A percentile compares a stretch with the other conserved stretches of the same genome.
These are phyloP conservation scores for Iguana delicatissima DNA, from an alignment of 2,797 vertebrate genomes.

Conservation along the genomic window DNA sequence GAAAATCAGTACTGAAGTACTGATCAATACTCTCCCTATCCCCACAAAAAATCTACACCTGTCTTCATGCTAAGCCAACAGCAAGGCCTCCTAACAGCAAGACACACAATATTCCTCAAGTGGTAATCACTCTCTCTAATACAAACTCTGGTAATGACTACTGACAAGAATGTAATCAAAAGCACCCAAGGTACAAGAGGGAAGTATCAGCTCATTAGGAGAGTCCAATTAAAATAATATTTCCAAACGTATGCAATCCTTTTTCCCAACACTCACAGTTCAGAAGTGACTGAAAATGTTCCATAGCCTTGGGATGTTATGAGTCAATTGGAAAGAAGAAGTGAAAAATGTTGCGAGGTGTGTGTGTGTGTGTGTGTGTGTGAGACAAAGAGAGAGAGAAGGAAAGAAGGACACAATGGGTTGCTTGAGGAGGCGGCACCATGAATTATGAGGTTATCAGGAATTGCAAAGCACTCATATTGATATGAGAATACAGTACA, in stretches of 20 bases:
- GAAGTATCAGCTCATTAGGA: background rate
- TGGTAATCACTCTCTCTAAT: background rate
- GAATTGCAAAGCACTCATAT: no score
- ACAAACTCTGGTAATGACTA: background rate
- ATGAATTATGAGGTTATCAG: background rate
- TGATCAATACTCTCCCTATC: no score
- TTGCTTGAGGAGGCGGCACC: background rate
- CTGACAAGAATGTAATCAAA: background rate
- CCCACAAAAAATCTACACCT: background rate
- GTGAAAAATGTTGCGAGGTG: background rate
- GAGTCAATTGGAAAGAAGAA: background rate
- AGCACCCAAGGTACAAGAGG: no score
- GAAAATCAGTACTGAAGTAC: background rate
- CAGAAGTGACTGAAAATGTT: background rate
- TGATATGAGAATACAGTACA: no score
- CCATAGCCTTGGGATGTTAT: background rate
- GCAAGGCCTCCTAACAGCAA: background rate
- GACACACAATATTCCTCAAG: background rate
- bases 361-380: no score
- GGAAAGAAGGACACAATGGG: background rate
- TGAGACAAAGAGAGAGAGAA: no score
- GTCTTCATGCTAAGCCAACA: background rate
- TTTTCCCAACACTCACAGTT: background rate
- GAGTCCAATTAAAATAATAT: no score
- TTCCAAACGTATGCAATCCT: no score